Base-by-base conservation (phyloP, 2,113 vertebrate species). In the Parus major region DNA sequence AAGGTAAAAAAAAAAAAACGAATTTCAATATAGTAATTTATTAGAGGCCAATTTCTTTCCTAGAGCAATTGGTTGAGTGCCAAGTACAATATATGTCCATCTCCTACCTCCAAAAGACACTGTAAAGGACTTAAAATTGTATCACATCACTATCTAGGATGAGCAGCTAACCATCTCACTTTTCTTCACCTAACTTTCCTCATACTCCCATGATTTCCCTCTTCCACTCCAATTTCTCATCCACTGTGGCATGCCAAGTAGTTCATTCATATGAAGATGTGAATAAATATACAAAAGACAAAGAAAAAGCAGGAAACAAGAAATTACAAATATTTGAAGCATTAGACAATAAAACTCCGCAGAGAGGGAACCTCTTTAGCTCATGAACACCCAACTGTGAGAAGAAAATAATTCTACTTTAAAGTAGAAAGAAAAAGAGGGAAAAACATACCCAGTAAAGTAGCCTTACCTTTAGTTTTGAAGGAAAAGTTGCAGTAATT, bases 401-500 rank as follows among this genome's bases (percentile, higher is more conserved):
- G 36, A 91, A 75, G 25, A 73, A 56, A 77, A 94, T 8, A 59
- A 53, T 27, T 65, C 13, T n/a, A 39, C 47, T 64, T 79, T 9
- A n/a, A 61, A 81, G 21, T 2, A 49, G 18, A 47, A 81, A 56
- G 24, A 41, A 44, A 90, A 69, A 52, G 8, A 42, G 35, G 10
- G 8, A 3, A 11, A 85, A 81, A 23, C 2, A 15, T 8, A 35
- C 19, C 35, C 36, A 22, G 24, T 41, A 4, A 57, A 77, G 52
- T 10, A 39, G 22, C 28, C 35, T 50, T 96, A 99, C 99, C 99
- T 99, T 99, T 99, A 4, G 99, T 99, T 98, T 99, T 99, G 96
- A 99, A 99, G 94, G 99, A 99, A 86, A 99, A 99, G 97, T 99
- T 99, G 97, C 99, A 99, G 97, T 99, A 98, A 57, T 98, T 97